A percentile compares a stretch with the other conserved stretches of the same genome.
These are phyloP conservation scores for Protosalanx chinensis DNA, from an alignment of 2,797 vertebrate species.

Conservation along the genomic window DNA sequence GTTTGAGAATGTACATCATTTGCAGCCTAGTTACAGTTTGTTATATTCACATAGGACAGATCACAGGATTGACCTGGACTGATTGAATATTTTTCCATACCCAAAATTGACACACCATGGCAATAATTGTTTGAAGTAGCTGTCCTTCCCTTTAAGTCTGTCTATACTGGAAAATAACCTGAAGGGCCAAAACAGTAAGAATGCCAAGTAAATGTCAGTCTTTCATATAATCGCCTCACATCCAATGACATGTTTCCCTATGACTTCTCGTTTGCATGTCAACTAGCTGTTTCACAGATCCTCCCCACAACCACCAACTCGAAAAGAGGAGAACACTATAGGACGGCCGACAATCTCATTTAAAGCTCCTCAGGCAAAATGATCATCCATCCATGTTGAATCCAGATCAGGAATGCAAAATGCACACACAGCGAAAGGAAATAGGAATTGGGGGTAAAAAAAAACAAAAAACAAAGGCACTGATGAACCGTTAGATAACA, in stretches of 20 bases:
- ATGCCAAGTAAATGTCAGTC: conserved; percentile 40
- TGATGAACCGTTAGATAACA: conserved; percentile 56
- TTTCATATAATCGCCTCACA: conserved; percentile 41
- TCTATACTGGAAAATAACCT: too few species aligned
- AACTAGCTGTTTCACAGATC: conserved; percentile 45
- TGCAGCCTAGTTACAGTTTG: background rate
- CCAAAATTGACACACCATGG: too few species aligned
- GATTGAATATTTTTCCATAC: too few species aligned
- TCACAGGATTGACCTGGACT: background rate
- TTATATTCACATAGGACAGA: background rate
- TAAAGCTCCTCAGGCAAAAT: conserved; percentile 61
- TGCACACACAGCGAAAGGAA: conserved; percentile 51
- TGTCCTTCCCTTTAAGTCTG: background rate
- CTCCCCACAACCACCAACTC: conserved; percentile 43
- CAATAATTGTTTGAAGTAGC: background rate
- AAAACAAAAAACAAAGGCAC: conserved; percentile 36
- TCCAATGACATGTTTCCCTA: conserved; percentile 32
- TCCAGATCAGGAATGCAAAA: conserved; percentile 61
- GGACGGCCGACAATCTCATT: conserved; percentile 58
- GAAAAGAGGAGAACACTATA: conserved; percentile 57
- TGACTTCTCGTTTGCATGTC: conserved; percentile 41
- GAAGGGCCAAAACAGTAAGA: conserved; percentile 16
- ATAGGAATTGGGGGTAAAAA: conserved; percentile 59
- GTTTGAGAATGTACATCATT: background rate
- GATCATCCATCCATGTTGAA: conserved; percentile 65